phyloP scores from a whole-genome alignment of 2,113 vertebrate genomes.

The Steatornis caripensis region DNA sequence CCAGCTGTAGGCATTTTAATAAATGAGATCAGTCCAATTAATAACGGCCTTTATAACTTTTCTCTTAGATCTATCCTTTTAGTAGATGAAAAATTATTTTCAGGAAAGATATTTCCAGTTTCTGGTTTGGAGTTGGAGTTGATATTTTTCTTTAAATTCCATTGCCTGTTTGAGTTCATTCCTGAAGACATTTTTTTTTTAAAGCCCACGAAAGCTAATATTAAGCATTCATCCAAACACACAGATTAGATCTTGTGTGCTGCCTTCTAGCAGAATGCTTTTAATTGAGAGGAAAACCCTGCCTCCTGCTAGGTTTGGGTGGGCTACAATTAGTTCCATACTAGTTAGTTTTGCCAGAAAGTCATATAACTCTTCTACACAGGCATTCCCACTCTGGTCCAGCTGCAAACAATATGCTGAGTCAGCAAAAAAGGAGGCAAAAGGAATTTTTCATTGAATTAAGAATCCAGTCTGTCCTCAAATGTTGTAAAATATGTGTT shows the following conservation, averaged over 20 bases:
- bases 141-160: constrained; percentile 10
- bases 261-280: constrained; percentile 51
- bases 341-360: constrained; percentile 51
- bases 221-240: neutral
- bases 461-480: constrained; percentile 8
- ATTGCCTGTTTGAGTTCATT: neutral
- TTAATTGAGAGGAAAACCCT: constrained; percentile 48
- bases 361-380: constrained; percentile 36
- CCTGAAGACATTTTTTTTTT: neutral
- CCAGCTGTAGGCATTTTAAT: neutral
- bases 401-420: constrained; percentile 45
- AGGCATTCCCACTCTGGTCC: constrained; percentile 10
- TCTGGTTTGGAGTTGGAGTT: neutral
- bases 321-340: constrained; percentile 62
- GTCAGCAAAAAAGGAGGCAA: constrained; percentile 1
- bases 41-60: neutral
- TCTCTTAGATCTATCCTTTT: neutral
- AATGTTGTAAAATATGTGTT: constrained; percentile 4
- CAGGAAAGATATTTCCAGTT: neutral
- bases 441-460: constrained; percentile 46
- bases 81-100: neutral
- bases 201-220: neutral
- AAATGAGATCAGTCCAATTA: neutral
- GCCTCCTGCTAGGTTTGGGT: constrained; percentile 61
- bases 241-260: neutral